Conservation (phyloP, 2,888 invertebrate species). For the Mythimna ferrago region DNA sequence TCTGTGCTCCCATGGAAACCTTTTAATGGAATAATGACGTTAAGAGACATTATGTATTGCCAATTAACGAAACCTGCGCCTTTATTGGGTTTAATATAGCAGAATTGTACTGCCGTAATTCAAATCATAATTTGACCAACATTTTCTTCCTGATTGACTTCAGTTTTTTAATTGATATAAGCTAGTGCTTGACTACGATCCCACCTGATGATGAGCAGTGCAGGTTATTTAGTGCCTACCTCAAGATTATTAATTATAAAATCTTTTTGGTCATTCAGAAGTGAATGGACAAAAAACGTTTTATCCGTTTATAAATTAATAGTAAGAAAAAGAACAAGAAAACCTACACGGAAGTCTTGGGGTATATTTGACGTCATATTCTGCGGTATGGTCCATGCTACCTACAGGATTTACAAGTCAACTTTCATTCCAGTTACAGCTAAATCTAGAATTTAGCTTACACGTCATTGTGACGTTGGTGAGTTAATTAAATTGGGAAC, state of each 20-base stretch:
- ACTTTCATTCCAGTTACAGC: background rate
- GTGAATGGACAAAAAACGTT: too few species aligned
- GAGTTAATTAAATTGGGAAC: background rate
- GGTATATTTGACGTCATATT: slow-evolving; percentile 34
- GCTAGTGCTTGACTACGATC: too few species aligned
- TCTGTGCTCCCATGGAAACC: too few species aligned
- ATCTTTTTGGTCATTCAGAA: background rate
- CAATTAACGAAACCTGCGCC: background rate
- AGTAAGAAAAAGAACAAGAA: background rate
- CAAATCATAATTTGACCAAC: background rate
- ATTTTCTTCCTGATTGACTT: too few species aligned
- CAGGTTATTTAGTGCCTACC: too few species aligned
- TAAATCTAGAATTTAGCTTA: background rate
- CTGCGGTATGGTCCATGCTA: slow-evolving; percentile 1
- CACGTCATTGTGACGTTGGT: slow-evolving; percentile 22
- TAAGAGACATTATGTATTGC: background rate
- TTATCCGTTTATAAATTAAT: background rate
- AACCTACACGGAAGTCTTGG: background rate
- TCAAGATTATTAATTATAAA: background rate
- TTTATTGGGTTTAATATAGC: background rate
- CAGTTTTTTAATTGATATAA: too few species aligned
- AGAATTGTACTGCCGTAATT: background rate
- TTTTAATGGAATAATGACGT: too few species aligned
- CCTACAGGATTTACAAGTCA: background rate
- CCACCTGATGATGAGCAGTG: too few species aligned